Evolutionary conservation across 2,888 invertebrate genomes (phyloP), one percentile per base, ranked within the genome.

Genomic region (Cinara cedri): DNA sequence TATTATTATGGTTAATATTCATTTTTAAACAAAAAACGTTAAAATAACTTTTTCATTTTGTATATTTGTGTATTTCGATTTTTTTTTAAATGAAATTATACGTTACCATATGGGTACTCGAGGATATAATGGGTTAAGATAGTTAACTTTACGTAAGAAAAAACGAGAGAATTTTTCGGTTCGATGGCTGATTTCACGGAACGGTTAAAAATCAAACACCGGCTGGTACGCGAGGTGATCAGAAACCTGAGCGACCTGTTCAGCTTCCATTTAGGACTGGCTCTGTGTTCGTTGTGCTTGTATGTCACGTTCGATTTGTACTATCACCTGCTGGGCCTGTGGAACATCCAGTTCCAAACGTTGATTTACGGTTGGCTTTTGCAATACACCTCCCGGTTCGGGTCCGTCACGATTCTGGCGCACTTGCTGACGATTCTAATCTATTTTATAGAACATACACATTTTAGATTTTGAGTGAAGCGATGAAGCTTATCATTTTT

Each of bases 241-340:
- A 68, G 63, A 3, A 72, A 81, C 13, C 46, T 82, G 16, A 82
- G 82, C 57, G 24, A 72, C 9, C 54, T 81, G 4, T 82, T 82
- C 54, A 63, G 72, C 1, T 13, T 82, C 9, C 82, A 82, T 13
- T 42, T 82, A 21, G 72, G 82, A n/a, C 72, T 78, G 16, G 81
- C 82, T 2, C 55, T 80, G 21, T 65, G 81, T 49, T 74, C 81
- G 11, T 76, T 82, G 54, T 82, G 81, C 24, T n/a, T 81, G 19
- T 82, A 74, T 55, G 19, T 70, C 13, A 70, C 82, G 55, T 82
- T 82, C 24, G 81, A 82, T 34, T 49, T 82, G 21, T 82, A 82
- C 42, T 80, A 80, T 13, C 11, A 75, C 19, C 42, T 63, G 1
- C 34, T 34, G 1, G 54, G 54, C 24, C 24, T 54, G 24, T 19